phyloP scores from a whole-genome alignment of 1,140 invertebrate species.

The Drosophila repleta region DNA sequence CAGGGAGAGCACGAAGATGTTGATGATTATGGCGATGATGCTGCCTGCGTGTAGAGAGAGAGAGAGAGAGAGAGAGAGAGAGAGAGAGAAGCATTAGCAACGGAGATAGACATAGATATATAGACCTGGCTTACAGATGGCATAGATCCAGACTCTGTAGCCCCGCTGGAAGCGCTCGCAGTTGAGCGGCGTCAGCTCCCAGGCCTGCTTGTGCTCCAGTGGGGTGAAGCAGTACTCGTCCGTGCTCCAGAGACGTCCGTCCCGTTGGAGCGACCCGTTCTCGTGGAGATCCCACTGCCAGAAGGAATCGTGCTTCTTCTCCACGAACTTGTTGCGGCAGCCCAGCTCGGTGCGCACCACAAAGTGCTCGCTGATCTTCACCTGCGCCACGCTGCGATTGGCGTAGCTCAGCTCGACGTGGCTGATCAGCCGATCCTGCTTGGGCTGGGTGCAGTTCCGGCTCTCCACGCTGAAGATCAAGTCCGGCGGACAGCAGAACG shows the following conservation, averaged over 20 bases:
- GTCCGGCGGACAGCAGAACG: slow-evolving; percentile 63
- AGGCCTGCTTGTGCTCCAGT: slow-evolving; percentile 67
- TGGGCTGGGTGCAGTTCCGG: slow-evolving; percentile 51
- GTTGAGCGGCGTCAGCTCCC: slow-evolving; percentile 68
- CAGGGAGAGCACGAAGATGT: slow-evolving; percentile 64
- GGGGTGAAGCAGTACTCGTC: slow-evolving; percentile 77
- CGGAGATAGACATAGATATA: not conserved
- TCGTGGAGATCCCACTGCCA: slow-evolving; percentile 70
- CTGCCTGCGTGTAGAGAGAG: slow-evolving; percentile 50
- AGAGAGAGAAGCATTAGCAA: not conserved
- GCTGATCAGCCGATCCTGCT: slow-evolving; percentile 13
- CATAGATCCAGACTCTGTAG: slow-evolving; percentile 78
- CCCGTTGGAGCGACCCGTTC: slow-evolving; percentile 52
- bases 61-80: not conserved
- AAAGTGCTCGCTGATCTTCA: slow-evolving; percentile 59
- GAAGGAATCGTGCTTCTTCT: slow-evolving; percentile 65
- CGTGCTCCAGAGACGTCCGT: slow-evolving; percentile 60
- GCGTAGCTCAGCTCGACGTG: slow-evolving; percentile 56
- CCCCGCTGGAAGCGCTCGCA: slow-evolving; percentile 75
- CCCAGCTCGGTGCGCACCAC: slow-evolving; percentile 66
- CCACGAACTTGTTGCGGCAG: slow-evolving; percentile 68
- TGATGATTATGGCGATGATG: slow-evolving; percentile 72
- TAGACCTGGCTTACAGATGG: slow-evolving; percentile 61
- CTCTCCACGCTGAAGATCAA: slow-evolving; percentile 46
- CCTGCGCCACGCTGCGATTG: slow-evolving; percentile 46